Conservation (phyloP, 2,113 vertebrate genomes). For the Aleadryas rufinucha region DNA sequence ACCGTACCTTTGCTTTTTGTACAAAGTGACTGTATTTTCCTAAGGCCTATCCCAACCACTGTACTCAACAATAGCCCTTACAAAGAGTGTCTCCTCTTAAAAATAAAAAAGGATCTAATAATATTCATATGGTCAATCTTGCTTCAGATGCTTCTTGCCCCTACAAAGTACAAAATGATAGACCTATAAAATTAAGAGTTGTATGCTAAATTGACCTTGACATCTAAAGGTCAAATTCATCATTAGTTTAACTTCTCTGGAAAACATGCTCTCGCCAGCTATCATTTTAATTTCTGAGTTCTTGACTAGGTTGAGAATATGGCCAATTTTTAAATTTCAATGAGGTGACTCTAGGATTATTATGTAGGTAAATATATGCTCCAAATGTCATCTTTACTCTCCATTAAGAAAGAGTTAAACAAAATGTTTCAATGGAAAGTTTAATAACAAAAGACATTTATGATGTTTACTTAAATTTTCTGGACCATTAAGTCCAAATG, state of each 20-base stretch:
- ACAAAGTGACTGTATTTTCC: background rate
- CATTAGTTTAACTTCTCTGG: constrained; percentile 17
- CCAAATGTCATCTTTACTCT: constrained; percentile 57
- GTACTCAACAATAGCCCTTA: constrained; percentile 29
- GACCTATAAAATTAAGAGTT: constrained; percentile 15
- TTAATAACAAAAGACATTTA: constrained; percentile 85
- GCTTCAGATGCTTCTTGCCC: background rate
- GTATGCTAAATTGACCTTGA: constrained; percentile 52
- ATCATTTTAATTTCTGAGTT: background rate
- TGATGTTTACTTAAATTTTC: constrained; percentile 84
- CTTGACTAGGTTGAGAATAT: background rate
- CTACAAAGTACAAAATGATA: background rate
- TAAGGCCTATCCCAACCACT: background rate
- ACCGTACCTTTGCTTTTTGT: background rate
- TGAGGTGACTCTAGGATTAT: constrained; percentile 44
- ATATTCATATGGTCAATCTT: background rate
- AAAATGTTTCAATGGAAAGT: constrained; percentile 77
- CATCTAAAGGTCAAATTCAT: constrained; percentile 13
- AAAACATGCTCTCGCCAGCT: background rate
- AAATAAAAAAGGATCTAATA: background rate
- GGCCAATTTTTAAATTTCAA: background rate
- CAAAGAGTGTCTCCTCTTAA: constrained; percentile 10
- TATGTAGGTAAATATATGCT: background rate
- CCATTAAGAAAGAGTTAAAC: constrained; percentile 77
- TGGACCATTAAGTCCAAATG: constrained; percentile 75